A percentile compares a stretch with the other conserved stretches of the same genome.
Evolutionary conservation across 2,797 vertebrate species (phyloP).

Genomic region (Microtus obscurus): DNA sequence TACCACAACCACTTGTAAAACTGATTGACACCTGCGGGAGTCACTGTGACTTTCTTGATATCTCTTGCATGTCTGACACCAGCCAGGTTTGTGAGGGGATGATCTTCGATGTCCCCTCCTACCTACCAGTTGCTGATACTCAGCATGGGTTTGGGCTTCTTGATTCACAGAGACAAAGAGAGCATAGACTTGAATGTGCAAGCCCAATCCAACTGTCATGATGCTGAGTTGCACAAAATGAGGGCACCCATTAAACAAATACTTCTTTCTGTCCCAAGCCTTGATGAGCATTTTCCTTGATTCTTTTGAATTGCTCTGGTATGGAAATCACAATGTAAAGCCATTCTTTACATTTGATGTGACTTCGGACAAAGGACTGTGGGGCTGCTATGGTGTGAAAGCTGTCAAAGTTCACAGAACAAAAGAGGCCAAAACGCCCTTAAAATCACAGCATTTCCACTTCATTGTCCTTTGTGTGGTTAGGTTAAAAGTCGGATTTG

Average conservation of each 20-base stretch:
- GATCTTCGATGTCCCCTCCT: background rate
- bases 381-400: constrained; percentile 78
- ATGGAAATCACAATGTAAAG: constrained; percentile 77
- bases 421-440: constrained; percentile 86
- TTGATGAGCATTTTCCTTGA: constrained; percentile 71
- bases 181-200: background rate
- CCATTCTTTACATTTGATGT: constrained; percentile 79
- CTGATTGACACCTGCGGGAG: background rate
- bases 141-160: background rate
- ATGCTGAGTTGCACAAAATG: constrained; percentile 52
- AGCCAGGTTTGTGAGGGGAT: background rate
- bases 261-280: constrained; percentile 58
- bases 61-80: background rate
- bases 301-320: constrained; percentile 52
- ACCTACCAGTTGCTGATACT: background rate
- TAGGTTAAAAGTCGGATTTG: constrained; percentile 84
- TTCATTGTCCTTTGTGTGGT: constrained; percentile 85
- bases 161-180: background rate
- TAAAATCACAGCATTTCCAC: constrained; percentile 89
- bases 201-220: background rate
- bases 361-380: constrained; percentile 75
- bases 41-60: background rate
- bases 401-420: constrained; percentile 86
- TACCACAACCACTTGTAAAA: background rate
- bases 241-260: constrained; percentile 58